phyloP scores from a whole-genome alignment of 2,113 vertebrate genomes.

The Apodemus sylvaticus region DNA sequence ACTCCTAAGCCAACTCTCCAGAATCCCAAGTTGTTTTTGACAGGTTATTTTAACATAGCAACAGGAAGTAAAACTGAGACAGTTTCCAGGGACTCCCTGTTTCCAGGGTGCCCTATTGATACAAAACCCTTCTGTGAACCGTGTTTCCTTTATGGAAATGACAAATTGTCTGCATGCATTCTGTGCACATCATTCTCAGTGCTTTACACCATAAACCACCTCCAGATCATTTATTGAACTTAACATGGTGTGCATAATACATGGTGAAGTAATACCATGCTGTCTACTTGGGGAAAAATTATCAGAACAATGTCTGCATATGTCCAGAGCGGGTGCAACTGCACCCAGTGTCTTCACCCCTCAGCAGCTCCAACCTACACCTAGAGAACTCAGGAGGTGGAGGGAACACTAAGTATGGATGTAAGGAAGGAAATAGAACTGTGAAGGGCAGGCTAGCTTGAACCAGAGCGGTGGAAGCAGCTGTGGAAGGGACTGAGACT shows the following conservation, averaged over 20 bases:
- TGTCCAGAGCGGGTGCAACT: too few species aligned
- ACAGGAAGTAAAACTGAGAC: background rate
- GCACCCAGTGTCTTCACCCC: background rate
- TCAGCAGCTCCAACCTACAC: background rate
- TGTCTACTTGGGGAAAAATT: background rate
- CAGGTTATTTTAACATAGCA: background rate
- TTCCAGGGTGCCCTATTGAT: background rate
- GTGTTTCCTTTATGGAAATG: too few species aligned
- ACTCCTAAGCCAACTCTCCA: background rate
- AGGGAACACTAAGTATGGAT: rapidly evolving
- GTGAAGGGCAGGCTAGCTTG: background rate
- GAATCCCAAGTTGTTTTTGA: background rate
- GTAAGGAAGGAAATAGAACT: background rate
- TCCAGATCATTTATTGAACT: background rate
- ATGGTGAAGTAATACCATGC: too few species aligned
- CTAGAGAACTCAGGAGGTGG: too few species aligned
- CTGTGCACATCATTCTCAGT: rapidly evolving
- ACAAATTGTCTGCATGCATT: background rate
- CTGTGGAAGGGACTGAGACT: rapidly evolving
- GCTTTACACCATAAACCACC: background rate
- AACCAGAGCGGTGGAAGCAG: too few species aligned
- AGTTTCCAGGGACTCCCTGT: background rate
- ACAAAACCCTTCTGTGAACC: background rate
- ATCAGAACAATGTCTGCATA: background rate
- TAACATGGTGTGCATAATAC: background rate